Percentiles rank a stretch among this genome's conserved stretches.
These are phyloP conservation scores for Epirrita christyi DNA, from an alignment of 2,888 invertebrate genomes.

Conservation along the genomic window DNA sequence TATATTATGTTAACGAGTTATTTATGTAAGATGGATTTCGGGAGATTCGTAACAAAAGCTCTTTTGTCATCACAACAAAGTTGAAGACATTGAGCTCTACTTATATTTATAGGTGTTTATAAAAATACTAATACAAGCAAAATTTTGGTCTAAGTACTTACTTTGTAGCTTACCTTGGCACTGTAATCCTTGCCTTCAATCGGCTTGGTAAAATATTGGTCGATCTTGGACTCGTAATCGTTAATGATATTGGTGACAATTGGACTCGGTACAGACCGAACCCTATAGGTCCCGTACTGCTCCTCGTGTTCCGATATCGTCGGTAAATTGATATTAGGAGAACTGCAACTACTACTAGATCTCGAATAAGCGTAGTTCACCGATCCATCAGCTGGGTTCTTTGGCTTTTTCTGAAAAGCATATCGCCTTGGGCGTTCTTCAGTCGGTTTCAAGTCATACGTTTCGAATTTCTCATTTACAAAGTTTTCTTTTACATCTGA, in stretches of 20 bases:
- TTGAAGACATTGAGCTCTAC: too few species aligned
- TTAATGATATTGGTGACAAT: conserved; percentile 53
- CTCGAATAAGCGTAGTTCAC: conserved; percentile 75
- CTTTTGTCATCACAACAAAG: neutral
- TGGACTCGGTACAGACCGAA: conserved; percentile 53
- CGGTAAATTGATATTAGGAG: conserved; percentile 74
- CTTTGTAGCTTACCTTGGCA: conserved; percentile 69
- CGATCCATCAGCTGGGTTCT: conserved; percentile 75
- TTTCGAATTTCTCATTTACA: conserved; percentile 74
- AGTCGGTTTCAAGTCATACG: conserved; percentile 69
- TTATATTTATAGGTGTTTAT: conserved; percentile 1
- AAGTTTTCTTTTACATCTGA: conserved; percentile 73
- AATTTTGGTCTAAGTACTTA: too few species aligned
- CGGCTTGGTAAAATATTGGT: conserved; percentile 75
- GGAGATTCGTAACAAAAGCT: conserved; percentile 9
- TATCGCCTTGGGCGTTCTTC: conserved; percentile 69
- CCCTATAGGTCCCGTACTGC: conserved; percentile 69
- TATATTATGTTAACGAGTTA: neutral
- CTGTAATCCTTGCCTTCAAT: conserved; percentile 65
- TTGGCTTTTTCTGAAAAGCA: conserved; percentile 73
- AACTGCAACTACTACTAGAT: conserved; percentile 76
- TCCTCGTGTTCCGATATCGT: conserved; percentile 77
- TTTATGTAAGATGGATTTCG: conserved; percentile 7
- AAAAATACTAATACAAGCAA: neutral
- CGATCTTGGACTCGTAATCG: conserved; percentile 69